Evolutionary conservation across 2,797 vertebrate genomes (phyloP).

Genomic region (Sardinella longiceps): DNA sequence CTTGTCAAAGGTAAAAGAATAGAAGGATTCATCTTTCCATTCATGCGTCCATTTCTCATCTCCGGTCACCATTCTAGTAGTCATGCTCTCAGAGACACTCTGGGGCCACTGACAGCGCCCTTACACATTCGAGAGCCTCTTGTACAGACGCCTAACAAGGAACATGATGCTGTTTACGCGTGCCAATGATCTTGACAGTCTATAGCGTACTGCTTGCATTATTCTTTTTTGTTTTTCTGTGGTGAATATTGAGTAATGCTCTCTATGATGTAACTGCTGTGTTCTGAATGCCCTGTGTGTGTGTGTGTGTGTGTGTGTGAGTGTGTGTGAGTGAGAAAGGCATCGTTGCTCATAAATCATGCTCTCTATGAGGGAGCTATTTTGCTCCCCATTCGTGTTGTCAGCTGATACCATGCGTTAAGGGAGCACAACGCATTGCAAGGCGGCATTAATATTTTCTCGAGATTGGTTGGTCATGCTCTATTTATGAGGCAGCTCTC

Average conservation of each 20-base stretch:
- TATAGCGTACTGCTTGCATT: neutral
- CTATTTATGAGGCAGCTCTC: conserved; percentile 5
- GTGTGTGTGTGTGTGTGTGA: neutral
- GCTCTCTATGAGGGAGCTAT: conserved; percentile 1
- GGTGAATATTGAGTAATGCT: conserved; percentile 22
- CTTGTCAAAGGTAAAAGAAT: neutral
- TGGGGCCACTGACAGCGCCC: neutral
- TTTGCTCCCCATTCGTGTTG: neutral
- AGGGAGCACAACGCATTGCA: neutral
- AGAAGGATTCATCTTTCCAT: neutral
- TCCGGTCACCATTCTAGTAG: no score
- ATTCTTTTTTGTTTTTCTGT: neutral
- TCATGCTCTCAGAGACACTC: neutral
- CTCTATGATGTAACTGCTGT: conserved; percentile 16
- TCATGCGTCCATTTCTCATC: neutral
- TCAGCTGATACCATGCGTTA: neutral
- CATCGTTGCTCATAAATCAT: conserved; percentile 2
- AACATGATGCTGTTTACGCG: neutral
- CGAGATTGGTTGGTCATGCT: conserved; percentile 1
- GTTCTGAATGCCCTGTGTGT: conserved; percentile 10
- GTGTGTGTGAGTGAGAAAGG: neutral
- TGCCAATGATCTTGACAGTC: neutral
- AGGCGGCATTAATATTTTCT: neutral
- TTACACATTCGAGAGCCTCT: neutral
- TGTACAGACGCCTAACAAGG: neutral